Percentiles rank a stretch among this genome's conserved stretches.
Evolutionary conservation across 1,140 invertebrate genomes (phyloP).

Genomic region (Diorhabda sublineata): DNA sequence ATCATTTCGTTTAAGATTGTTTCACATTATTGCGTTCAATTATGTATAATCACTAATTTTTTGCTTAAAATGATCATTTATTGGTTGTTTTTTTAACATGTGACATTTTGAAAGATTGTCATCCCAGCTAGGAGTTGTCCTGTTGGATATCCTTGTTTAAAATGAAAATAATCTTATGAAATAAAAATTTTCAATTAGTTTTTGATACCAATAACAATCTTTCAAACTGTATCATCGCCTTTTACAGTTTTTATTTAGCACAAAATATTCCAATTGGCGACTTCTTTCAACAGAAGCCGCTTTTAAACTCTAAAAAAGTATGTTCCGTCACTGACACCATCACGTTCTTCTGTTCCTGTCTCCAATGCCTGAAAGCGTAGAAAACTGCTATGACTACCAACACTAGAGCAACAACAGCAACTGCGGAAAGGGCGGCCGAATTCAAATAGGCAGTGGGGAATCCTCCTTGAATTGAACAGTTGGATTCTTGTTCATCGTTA

Average conservation of each 20-base stretch:
- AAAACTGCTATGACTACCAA: conserved; percentile 35
- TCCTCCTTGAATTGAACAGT: conserved; percentile 67
- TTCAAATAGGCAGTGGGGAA: conserved; percentile 59
- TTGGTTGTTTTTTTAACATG: neutral
- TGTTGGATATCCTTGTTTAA: neutral
- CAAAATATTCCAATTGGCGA: neutral
- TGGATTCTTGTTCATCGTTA: conserved; percentile 65
- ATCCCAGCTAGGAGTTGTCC: neutral
- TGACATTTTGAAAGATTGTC: neutral
- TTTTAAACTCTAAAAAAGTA: conserved; percentile 47
- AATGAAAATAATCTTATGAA: neutral
- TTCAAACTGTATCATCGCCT: neutral
- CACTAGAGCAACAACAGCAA: conserved; percentile 30
- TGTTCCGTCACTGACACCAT: conserved; percentile 47
- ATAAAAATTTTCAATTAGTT: neutral
- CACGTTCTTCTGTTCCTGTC: conserved; percentile 42
- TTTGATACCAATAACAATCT: neutral
- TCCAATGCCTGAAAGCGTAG: conserved; percentile 41
- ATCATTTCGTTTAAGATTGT: conserved; percentile 7
- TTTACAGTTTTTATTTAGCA: neutral
- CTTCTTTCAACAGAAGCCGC: conserved; percentile 41
- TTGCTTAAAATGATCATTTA: neutral
- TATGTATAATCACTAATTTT: neutral
- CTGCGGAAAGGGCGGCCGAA: conserved; percentile 29
- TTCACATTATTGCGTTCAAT: conserved; percentile 13